phyloP scores from a whole-genome alignment of 2,888 invertebrate genomes.

The Nebria brevicollis region DNA sequence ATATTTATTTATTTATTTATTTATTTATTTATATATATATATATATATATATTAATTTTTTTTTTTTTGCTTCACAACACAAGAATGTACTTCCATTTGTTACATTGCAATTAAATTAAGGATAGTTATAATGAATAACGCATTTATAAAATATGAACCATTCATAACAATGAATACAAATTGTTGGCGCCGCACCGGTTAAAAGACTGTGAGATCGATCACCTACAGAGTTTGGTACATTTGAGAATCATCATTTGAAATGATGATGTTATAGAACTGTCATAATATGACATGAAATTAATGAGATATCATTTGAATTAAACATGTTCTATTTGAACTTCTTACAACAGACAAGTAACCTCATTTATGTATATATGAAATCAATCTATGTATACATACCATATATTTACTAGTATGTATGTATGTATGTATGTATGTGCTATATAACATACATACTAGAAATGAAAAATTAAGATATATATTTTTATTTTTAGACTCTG shows the following conservation, averaged over 20 bases:
- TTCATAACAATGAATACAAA: not conserved
- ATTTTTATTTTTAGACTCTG: not conserved
- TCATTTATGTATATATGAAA: not conserved
- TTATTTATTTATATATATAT: too few relatives aligned
- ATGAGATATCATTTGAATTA: not conserved
- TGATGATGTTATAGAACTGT: not conserved
- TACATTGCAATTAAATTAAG: not conserved
- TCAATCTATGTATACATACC: not conserved
- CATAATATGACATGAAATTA: not conserved
- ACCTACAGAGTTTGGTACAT: not conserved
- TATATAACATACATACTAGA: too few relatives aligned
- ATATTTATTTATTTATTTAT: too few relatives aligned
- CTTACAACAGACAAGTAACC: not conserved
- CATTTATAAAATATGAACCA: not conserved
- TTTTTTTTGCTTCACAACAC: too few relatives aligned
- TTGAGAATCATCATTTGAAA: not conserved
- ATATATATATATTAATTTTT: not conserved
- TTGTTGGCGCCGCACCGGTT: not conserved
- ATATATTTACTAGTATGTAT: too few relatives aligned
- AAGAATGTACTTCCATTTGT: not conserved
- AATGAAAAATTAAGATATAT: too few relatives aligned
- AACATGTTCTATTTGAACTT: not conserved
- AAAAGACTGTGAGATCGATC: not conserved
- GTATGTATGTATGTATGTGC: too few relatives aligned
- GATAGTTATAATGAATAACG: not conserved